Conservation (phyloP, 2,113 vertebrate genomes). For the Daboia siamensis region DNA sequence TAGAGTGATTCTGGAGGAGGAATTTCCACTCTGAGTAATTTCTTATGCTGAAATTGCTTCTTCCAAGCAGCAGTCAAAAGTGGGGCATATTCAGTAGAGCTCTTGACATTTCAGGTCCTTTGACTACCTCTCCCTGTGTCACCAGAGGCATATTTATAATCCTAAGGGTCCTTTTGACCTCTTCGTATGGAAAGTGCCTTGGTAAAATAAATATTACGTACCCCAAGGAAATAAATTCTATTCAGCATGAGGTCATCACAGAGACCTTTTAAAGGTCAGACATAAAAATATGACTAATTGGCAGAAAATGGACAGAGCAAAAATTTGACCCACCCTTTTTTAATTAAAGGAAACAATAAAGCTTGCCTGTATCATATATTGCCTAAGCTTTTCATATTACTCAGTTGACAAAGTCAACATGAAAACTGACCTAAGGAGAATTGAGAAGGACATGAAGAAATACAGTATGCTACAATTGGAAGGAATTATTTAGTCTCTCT, state of each 20-base stretch:
- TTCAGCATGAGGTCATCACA: not conserved
- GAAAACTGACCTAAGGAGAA: constrained; percentile 11
- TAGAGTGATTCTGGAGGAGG: not conserved
- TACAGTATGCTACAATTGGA: not conserved
- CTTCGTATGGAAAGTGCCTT: not conserved
- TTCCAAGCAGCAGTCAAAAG: not conserved
- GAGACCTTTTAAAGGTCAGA: not conserved
- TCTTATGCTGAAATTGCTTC: not conserved
- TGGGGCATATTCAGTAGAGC: too few relatives aligned
- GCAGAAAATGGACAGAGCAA: not conserved
- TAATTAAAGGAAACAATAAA: constrained; percentile 16
- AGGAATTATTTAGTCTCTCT: not conserved
- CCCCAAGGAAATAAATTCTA: not conserved
- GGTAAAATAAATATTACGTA: not conserved
- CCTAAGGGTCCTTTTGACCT: not conserved
- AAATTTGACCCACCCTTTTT: not conserved
- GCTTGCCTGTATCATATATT: not conserved
- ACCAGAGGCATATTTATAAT: not conserved
- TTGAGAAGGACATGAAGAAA: not conserved
- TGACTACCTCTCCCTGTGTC: not conserved
- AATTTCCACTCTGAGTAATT: not conserved
- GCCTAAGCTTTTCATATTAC: not conserved
- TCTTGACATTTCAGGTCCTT: not conserved
- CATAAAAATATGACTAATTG: constrained; percentile 4
- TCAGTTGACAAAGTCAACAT: not conserved